These are phyloP conservation scores for Patella vulgata DNA, from an alignment of 1,140 invertebrate genomes.

Conservation along the genomic window DNA sequence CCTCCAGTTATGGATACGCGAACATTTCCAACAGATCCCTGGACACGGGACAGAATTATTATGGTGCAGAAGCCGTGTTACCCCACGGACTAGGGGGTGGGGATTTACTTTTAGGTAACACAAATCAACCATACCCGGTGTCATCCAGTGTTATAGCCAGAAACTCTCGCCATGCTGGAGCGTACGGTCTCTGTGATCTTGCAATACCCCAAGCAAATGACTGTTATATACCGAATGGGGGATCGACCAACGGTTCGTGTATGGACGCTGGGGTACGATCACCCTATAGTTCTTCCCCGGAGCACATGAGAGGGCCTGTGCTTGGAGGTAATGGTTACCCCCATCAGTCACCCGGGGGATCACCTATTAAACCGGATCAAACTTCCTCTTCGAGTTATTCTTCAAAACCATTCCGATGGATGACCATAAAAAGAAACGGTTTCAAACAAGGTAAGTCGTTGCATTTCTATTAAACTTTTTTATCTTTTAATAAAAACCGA, in stretches of 20 bases:
- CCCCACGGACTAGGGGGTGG: conserved; percentile 33
- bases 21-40: conserved; percentile 46
- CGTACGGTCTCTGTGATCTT: conserved; percentile 38
- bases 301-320: conserved; percentile 29
- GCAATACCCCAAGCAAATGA: conserved; percentile 25
- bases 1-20: conserved; percentile 43
- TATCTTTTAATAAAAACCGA: too few species aligned
- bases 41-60: conserved; percentile 53
- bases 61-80: conserved; percentile 38
- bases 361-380: conserved; percentile 48
- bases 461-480: background rate
- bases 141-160: conserved; percentile 34
- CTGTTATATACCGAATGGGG: conserved; percentile 18
- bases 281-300: conserved; percentile 32
- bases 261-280: conserved; percentile 24
- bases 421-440: conserved; percentile 59
- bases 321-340: conserved; percentile 41
- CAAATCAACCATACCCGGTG: conserved; percentile 38
- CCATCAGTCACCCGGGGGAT: conserved; percentile 34
- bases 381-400: conserved; percentile 40
- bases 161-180: conserved; percentile 32
- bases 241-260: conserved; percentile 11
- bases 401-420: conserved; percentile 59
- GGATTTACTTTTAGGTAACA: conserved; percentile 42
- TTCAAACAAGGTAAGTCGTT: conserved; percentile 53